phyloP scores from a whole-genome alignment of 30 jellyfish, hydroid and myxozoan genomes.

The Aurelia sp. region DNA sequence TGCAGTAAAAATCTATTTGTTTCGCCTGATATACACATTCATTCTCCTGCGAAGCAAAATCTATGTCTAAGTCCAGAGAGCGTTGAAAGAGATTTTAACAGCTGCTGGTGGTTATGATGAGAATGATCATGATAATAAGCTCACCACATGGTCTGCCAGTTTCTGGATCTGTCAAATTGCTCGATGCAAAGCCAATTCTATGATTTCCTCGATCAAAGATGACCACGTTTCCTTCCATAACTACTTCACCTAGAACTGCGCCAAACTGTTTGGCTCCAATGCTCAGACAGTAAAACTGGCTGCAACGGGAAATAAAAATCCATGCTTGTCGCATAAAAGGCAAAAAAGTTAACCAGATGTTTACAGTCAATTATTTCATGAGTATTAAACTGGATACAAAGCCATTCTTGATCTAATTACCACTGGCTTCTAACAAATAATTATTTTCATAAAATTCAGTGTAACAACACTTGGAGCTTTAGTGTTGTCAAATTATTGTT shows the following conservation, averaged over 20 bases:
- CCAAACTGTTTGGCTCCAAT: conserved; percentile 99
- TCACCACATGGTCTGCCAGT: conserved; percentile 97
- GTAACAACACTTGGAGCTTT: too few relatives aligned
- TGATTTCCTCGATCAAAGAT: conserved; percentile 96
- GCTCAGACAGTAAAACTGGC: conserved; percentile 95
- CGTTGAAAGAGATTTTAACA: too few relatives aligned
- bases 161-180: conserved; percentile 95
- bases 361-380: too few relatives aligned
- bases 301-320: conserved; percentile 13
- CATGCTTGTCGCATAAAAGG: neutral
- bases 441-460: too few relatives aligned
- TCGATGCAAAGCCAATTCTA: conserved; percentile 98
- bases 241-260: conserved; percentile 98
- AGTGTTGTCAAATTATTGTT: too few relatives aligned
- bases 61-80: too few relatives aligned
- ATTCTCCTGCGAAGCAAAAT: too few relatives aligned
- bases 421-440: too few relatives aligned
- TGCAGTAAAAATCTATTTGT: too few relatives aligned
- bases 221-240: conserved; percentile 98
- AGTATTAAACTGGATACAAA: too few relatives aligned
- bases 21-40: too few relatives aligned
- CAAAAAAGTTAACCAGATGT: neutral
- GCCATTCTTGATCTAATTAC: too few relatives aligned
- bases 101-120: neutral
- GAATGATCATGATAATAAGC: conserved; percentile 37